Base-by-base conservation (phyloP, 2,888 invertebrate genomes). In the Cephalotes varians region DNA sequence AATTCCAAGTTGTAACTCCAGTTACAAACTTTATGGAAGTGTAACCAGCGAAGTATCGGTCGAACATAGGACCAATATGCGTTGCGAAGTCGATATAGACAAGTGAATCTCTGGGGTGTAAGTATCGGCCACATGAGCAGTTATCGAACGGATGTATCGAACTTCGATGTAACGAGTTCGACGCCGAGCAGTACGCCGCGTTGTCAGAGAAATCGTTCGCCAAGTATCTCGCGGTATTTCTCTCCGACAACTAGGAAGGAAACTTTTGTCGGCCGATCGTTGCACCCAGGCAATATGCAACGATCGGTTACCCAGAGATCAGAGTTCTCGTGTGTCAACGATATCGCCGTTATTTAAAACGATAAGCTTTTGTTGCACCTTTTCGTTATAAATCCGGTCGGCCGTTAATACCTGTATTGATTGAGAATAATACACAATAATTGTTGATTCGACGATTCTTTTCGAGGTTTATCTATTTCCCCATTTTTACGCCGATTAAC, bases 111-210 rank as follows among this genome's bases (percentile, higher is more conserved):
- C 77, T 44, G 44, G 77, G 25, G 71, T 54, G 56, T 79, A 71
- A 71, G 47, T 79, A 71, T 79, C 71, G 31, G 31, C 56, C 69
- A 56, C 15, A 58, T 31, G 71, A 67, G 62, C 58, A 51, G 80
- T 72, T 82, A 77, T 69, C 65, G 44, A 15, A 51, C 12, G 56
- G n/a, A 49, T 28, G 25, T 65, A 58, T 21, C 49, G 44, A 85
- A 85, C 71, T 60, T 67, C 56, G 58, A 77, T 69, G 49, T 77
- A 77, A 82, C 60, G 77, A 82, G 65, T n/a, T n/a, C n/a, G n/a
- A n/a, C n/a, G n/a, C 67, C 37, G 64, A 54, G 44, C 40, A 28
- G 54, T 15, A 40, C 18, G 31, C 15, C 56, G 31, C 54, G 21
- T 44, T 54, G 73, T 31, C 18, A 34, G 34, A 31, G 44, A 79